Evolutionary conservation across 2,888 invertebrate species (phyloP).

Genomic region (Drosophila kuntzei): DNA sequence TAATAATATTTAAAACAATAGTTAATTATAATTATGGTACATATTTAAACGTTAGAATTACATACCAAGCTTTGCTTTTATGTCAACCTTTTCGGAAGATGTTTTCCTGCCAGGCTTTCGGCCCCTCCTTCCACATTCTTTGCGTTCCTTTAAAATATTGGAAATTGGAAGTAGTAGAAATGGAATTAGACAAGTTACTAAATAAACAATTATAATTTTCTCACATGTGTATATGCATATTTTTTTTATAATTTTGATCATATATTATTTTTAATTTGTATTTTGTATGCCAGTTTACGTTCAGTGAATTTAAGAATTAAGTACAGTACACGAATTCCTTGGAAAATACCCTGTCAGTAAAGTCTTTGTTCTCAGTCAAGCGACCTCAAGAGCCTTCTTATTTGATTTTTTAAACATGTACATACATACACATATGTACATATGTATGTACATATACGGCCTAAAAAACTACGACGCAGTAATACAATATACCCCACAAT

Average conservation of each 20-base stretch:
- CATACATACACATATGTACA: background rate
- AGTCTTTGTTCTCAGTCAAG: constrained; percentile 9
- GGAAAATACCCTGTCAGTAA: background rate
- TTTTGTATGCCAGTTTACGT: background rate
- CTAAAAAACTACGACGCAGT: constrained; percentile 43
- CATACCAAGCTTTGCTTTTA: constrained; percentile 95
- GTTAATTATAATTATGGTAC: background rate
- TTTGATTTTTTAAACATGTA: constrained; percentile 1
- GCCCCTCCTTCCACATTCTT: constrained; percentile 94
- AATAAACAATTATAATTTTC: background rate
- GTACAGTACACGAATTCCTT: background rate
- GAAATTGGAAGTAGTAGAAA: no score
- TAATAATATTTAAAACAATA: background rate
- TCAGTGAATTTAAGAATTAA: background rate
- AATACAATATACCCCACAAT: background rate
- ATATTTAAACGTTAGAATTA: no score
- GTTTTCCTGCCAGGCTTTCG: constrained; percentile 95
- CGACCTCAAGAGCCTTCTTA: background rate
- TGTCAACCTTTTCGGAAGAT: constrained; percentile 94
- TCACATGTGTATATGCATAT: background rate
- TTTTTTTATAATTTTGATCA: background rate
- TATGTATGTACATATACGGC: background rate
- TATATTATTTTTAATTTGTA: background rate
- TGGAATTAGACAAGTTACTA: background rate
- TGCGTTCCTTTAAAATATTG: constrained; percentile 86